Base-by-base conservation (phyloP, 37 sponge, comb jelly and placozoan species). In the Halisarca cf. caerulea region DNA sequence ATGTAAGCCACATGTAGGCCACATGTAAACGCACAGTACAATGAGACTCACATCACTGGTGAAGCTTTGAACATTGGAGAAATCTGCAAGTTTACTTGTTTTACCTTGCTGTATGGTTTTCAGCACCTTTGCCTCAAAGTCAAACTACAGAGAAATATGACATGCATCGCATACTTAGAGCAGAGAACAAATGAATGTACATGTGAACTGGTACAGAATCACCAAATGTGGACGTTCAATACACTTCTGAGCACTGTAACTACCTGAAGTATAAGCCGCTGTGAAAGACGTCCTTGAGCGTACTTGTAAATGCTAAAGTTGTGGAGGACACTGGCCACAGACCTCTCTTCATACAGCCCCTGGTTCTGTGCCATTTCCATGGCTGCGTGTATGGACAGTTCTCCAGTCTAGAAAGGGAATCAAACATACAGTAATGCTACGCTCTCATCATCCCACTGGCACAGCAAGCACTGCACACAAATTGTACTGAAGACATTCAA, bases 241-340 rank as follows among this genome's bases (percentile, higher is more conserved):
- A n/a, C n/a, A 15, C 30, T 8, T 23, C 64, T 61, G 23, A 27
- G 42, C 78, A 58, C 34, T 11, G 30, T 4, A 30, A n/a, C 28
- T 57, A 94, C 95, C 84, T 94, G 95, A 15, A 94, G 70, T 32
- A 94, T 94, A 9, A 90, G 78, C 54, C 95, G 88, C 59, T 94
- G 91, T 1, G 90, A 92, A 61, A 79, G 84, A 18, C 80, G 58
- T 0, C 82, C 82, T 58, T 88, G 87, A 60, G 69, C 88, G 86
- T 89, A 94, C 72, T 86, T 85, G 69, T 88, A 85, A 24, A 94
- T 91, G 82, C 83, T 80, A 74, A 94, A 94, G 78, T 94, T 94
- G 83, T 82, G 80, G 34, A 90, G 32, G 7, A 71, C 72, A 71
- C 40, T 71, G 38, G 72, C 11, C 40, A 71, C 37, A 30, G 20